Conservation (phyloP, 2,797 vertebrate species). For the Syndactyla subalaris region DNA sequence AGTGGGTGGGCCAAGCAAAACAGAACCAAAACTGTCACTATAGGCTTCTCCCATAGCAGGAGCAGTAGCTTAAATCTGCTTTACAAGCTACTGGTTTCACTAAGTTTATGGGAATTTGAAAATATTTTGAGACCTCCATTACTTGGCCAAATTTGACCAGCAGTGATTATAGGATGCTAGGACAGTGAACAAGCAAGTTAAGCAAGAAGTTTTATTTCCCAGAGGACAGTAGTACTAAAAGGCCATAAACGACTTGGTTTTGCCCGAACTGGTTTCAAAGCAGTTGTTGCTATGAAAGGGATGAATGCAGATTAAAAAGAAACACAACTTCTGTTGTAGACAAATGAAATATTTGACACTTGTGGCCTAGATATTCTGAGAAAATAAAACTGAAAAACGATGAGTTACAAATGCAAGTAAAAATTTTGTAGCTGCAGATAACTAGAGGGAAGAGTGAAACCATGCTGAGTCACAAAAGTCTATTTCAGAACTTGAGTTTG, state of each 20-base stretch:
- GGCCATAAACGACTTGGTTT: not conserved
- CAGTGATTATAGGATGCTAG: not conserved
- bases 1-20: not conserved
- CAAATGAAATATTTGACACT: not conserved
- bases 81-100: not conserved
- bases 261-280: not conserved
- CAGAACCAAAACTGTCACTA: accelerated
- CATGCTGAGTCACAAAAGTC: not conserved
- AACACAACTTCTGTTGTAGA: not conserved
- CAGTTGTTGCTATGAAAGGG: not conserved
- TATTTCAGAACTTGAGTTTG: not conserved
- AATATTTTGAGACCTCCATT: not conserved
- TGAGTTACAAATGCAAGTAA: not conserved
- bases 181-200: not conserved
- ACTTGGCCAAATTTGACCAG: not conserved
- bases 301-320: not conserved
- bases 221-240: not conserved
- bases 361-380: not conserved
- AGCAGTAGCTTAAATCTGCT: not conserved
- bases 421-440: not conserved
- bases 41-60: not conserved
- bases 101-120: not conserved
- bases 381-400: not conserved
- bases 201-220: not conserved
- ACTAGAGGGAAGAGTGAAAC: not conserved